Evolutionary conservation across 2,888 invertebrate species (phyloP), one percentile per base, ranked within the genome.

Genomic region (Timandra comae): DNA sequence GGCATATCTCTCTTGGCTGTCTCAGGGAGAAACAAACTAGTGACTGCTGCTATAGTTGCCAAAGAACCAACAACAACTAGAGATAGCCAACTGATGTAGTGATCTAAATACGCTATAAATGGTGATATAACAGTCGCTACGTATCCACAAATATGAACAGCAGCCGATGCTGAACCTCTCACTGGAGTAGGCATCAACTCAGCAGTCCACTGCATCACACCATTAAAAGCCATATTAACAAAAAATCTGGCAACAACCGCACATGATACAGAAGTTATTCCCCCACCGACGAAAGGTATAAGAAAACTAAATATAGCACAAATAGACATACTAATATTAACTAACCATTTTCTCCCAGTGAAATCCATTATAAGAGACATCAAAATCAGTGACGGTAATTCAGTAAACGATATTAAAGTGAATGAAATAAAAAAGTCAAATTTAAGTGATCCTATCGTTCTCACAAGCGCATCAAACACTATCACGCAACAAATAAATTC

Each of bases 391-490:
- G 80, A 72, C 1, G 80, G 79, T 6, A 73, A 64, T 41, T 79
- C 79, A 1, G 78, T 79, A 3, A 74, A 46, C 1, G 78, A 78
- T 7, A 74, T 51, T 2, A 78, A 43, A 5, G 76, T 63, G 38
- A 80, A 79, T 0, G 79, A 77, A 8, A 78, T 21, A 40, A 79
- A 80, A 36, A 74, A 76, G 40, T 80, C 62, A 30, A 68, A 79
- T 11, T 68, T 34, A 21, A 79, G 43, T 7, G 63, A 55, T 1
- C 71, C 68, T 11, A 76, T 51, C 7, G 63, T 70, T 40, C 80
- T 66, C 2, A 76, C 52, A n/a, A 78, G 51, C 1, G 64, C 52
- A 27, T 80, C 79, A 33, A 70, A 75, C 9, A 72, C 52, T n/a
- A 70, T 46, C 49, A 63, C 54, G 12, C 57, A 51, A 28, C 63